Evolutionary conservation across 2,888 invertebrate genomes (phyloP), one percentile per base, ranked within the genome.

Genomic region (Sesia bembeciformis): DNA sequence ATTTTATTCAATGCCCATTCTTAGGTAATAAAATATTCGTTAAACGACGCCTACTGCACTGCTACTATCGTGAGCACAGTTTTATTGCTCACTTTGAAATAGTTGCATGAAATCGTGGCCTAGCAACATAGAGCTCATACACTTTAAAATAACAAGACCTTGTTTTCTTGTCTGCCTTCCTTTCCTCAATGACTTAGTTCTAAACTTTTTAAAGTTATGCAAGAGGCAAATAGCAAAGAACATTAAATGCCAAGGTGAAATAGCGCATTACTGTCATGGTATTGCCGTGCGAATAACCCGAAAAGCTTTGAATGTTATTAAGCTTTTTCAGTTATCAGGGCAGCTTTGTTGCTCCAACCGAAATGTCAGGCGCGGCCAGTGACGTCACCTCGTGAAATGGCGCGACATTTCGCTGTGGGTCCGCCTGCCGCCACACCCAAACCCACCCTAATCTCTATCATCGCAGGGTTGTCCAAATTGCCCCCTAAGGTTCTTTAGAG

Each of bases 291-390:
- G 76, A 80, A 82, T 80, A 79, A 77, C 74, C 72, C 70, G 72
- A 74, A 74, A 80, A 78, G 74, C 76, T 65, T 67, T 66, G 69
- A 72, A 74, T 74, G 76, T 76, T 76, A 82, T 84, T 84, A 84
- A 78, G 81, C 75, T 78, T 64, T 81, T 78, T 76, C 69, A 72
- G 79, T 80, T 86, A 87, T 85, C 85, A 81, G 86, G 87, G 85
- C 86, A 74, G 75, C 73, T 79, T 82, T 85, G 84, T 83, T 81
- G 81, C 84, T 80, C 73, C 73, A 75, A 75, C 71, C 74, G 68
- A 85, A 89, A 89, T 86, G 88, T 75, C 88, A 88, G 88, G 88
- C 80, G 88, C 72, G 88, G 86, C 79, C 68, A 55, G 74, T 88
- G 85, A 87, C 86, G 86, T 87, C 85, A 88, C 67, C 71, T 43